Percentiles rank a stretch among this genome's conserved stretches.
These are phyloP conservation scores for Pyrocephalus nanus DNA, from an alignment of 2,797 vertebrate species.

Conservation along the genomic window DNA sequence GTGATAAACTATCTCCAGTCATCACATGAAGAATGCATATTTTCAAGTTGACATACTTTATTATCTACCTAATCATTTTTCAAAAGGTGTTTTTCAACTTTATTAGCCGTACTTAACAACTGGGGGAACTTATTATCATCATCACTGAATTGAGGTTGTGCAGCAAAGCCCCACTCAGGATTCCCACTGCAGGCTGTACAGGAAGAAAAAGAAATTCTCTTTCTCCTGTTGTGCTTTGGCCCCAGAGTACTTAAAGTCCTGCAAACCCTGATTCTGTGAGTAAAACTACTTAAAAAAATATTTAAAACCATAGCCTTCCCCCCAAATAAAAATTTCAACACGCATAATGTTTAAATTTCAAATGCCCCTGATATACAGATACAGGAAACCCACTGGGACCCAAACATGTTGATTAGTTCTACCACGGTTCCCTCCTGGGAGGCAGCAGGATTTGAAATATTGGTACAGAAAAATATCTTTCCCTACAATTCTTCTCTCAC, in stretches of 20 bases:
- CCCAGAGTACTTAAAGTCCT: not conserved
- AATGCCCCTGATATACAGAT: not conserved
- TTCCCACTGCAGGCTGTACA: not conserved
- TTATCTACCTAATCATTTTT: constrained; percentile 70
- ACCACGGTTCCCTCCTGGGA: not conserved
- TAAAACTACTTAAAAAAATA: not conserved
- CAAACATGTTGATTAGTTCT: not conserved
- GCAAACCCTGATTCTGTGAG: not conserved
- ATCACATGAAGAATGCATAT: constrained; percentile 65
- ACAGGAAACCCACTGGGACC: not conserved
- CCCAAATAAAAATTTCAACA: not conserved
- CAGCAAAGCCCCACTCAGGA: not conserved
- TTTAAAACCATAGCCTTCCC: not conserved
- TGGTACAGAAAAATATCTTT: not conserved
- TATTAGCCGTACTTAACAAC: constrained; percentile 56
- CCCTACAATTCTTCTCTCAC: not conserved
- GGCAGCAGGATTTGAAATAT: not conserved
- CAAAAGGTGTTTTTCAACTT: constrained; percentile 68
- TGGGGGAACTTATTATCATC: constrained; percentile 33
- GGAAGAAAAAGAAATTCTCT: not conserved
- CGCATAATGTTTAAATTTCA: not conserved
- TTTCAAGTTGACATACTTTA: constrained; percentile 67
- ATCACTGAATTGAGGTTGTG: not conserved
- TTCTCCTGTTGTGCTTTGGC: not conserved
- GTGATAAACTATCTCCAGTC: constrained; percentile 68